Conservation (phyloP, 1,140 invertebrate genomes). For the Euura lappo region DNA sequence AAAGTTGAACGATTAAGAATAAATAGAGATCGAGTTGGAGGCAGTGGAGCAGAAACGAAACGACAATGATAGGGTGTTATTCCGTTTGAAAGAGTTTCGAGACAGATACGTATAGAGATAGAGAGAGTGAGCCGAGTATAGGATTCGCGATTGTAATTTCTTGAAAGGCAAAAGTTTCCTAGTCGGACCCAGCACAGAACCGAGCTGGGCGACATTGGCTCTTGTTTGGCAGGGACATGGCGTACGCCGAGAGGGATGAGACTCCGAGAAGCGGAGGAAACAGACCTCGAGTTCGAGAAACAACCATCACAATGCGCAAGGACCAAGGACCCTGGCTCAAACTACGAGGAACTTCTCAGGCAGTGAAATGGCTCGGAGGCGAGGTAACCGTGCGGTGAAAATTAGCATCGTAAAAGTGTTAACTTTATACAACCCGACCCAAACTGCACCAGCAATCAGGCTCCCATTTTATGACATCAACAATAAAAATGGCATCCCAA, state of each 20-base stretch:
- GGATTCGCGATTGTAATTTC: slow-evolving; percentile 3
- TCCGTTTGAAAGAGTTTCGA: no score
- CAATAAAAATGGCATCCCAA: no score
- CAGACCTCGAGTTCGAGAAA: background rate
- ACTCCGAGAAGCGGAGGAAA: background rate
- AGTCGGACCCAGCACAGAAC: background rate
- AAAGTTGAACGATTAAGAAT: slow-evolving; percentile 4
- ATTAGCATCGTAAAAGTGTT: slow-evolving; percentile 10
- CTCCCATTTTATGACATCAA: no score
- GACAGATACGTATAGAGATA: background rate
- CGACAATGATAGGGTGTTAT: background rate
- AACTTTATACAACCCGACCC: background rate
- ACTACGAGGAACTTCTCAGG: background rate
- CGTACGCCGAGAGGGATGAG: background rate
- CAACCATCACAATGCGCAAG: background rate
- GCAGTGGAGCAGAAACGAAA: background rate
- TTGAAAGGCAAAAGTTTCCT: background rate
- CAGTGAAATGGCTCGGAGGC: slow-evolving; percentile 6
- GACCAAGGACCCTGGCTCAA: background rate
- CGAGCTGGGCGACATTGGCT: background rate
- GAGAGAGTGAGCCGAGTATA: background rate
- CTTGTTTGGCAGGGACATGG: background rate
- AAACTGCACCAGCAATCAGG: background rate
- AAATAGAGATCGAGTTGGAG: background rate
- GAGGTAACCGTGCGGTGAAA: slow-evolving; percentile 9